Conservation (phyloP, 2,888 invertebrate genomes). For the Acholoe squamosa region DNA sequence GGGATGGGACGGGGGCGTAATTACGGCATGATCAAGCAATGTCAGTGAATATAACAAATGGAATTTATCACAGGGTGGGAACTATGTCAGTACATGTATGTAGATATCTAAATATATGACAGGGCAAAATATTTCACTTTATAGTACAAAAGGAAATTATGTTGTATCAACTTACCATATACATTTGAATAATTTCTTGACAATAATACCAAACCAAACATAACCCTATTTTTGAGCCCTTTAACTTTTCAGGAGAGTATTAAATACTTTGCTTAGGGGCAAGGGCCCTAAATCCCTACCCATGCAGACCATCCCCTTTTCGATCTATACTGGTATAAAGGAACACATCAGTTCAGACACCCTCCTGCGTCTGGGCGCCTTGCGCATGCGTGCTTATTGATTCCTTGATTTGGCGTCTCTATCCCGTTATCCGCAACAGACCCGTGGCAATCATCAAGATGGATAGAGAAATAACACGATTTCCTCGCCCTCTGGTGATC, state of each 20-base stretch:
- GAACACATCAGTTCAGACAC: conserved; percentile 38
- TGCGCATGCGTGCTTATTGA: conserved; percentile 54
- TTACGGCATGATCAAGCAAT: too few species aligned
- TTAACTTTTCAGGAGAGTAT: neutral
- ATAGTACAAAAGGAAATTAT: too few species aligned
- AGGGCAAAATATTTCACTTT: too few species aligned
- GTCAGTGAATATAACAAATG: too few species aligned
- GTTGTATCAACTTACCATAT: too few species aligned
- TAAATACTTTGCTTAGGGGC: neutral
- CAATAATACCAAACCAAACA: too few species aligned
- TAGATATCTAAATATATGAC: too few species aligned
- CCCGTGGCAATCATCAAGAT: conserved; percentile 53
- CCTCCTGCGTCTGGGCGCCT: neutral
- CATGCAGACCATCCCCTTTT: neutral
- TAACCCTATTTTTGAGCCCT: too few species aligned
- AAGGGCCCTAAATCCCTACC: neutral
- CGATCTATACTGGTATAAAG: conserved; percentile 36
- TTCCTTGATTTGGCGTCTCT: conserved; percentile 57
- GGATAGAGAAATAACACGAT: conserved; percentile 59
- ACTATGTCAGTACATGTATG: too few species aligned
- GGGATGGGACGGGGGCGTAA: neutral
- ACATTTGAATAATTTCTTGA: too few species aligned
- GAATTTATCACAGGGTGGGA: too few species aligned
- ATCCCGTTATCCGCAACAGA: conserved; percentile 53
- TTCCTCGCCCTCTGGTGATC: conserved; percentile 52